These are phyloP conservation scores for Argopecten irradians DNA, from an alignment of 1,140 invertebrate genomes.

Conservation along the genomic window DNA sequence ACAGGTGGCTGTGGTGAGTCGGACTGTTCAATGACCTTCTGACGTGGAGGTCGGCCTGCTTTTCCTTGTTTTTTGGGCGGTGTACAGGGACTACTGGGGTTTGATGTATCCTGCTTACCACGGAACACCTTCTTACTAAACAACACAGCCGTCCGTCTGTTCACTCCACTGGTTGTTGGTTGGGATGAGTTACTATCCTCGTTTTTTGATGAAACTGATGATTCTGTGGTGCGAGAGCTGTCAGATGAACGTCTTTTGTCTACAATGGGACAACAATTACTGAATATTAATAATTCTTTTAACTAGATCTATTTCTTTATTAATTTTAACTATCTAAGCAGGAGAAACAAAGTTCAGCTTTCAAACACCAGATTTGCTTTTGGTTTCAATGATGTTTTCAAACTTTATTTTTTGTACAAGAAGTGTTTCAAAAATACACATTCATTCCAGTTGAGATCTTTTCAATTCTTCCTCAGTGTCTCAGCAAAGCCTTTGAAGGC, in stretches of 20 bases:
- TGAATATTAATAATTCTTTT: too few relatives aligned
- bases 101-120: conserved; percentile 46
- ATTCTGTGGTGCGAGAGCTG: conserved; percentile 53
- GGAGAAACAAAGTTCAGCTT: too few relatives aligned
- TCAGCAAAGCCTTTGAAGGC: too few relatives aligned
- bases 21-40: conserved; percentile 47
- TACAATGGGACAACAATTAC: conserved; percentile 32
- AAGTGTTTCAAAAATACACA: too few relatives aligned
- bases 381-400: too few relatives aligned
- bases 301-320: too few relatives aligned
- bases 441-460: too few relatives aligned
- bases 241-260: conserved; percentile 54
- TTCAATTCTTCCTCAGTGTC: too few relatives aligned
- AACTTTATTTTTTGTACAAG: too few relatives aligned
- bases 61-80: conserved; percentile 50
- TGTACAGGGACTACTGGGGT: conserved; percentile 46
- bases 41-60: conserved; percentile 61
- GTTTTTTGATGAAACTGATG: conserved; percentile 50
- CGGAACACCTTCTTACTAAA: conserved; percentile 85
- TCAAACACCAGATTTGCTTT: too few relatives aligned
- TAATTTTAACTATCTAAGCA: too few relatives aligned
- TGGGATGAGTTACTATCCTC: conserved; percentile 52
- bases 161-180: conserved; percentile 81
- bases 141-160: conserved; percentile 88
- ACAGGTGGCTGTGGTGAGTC: conserved; percentile 63